Evolutionary conservation across 2,888 invertebrate species (phyloP), one percentile per base, ranked within the genome.

Genomic region (Penaeus monodon): DNA sequence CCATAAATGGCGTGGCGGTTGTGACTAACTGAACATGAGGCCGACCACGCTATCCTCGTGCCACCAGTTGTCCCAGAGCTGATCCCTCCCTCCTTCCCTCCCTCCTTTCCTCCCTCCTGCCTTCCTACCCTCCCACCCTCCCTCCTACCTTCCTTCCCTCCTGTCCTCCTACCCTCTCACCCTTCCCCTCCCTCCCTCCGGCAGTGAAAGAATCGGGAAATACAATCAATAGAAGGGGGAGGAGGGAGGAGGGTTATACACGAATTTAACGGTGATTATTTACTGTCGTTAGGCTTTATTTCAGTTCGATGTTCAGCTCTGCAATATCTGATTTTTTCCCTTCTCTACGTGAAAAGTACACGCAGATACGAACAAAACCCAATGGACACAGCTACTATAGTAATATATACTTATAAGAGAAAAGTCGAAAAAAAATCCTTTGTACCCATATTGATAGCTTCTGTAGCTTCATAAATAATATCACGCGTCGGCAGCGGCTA

Each of bases 181-280:
- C 66, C 2, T 44, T 44, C 29, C 57, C 83, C 66, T 38, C 76
- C 29, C 63, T 44, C 70, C 57, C 33, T 49, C 64, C 63, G 76
- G 57, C 65, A 85, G 63, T 85, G 84, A 85, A 85, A 85, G 84
- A 85, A 85, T 85, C 78, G 38, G 79, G 79, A 70, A 85, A 85
- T 85, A 85, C 84, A 85, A 85, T 85, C 84, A 85, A 85, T 85
- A 80, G 85, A 64, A 49, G 29, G 33, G 44, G 84, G 77, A 77
- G 66, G 44, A 49, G 66, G 77, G 78, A 49, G 84, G 78, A 68
- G 29, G 78, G 64, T 27, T 66, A 79, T 79, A 85, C 73, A 33
- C 80, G 85, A 80, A 80, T 85, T 80, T 85, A 80, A 73, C 80
- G 79, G 79, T 73, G 70, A 80, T 80, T 85, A 80, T 79, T 57